Evolutionary conservation across 2,797 vertebrate species (phyloP), one percentile per base, ranked within the genome.

Genomic region (Falco rusticolus): DNA sequence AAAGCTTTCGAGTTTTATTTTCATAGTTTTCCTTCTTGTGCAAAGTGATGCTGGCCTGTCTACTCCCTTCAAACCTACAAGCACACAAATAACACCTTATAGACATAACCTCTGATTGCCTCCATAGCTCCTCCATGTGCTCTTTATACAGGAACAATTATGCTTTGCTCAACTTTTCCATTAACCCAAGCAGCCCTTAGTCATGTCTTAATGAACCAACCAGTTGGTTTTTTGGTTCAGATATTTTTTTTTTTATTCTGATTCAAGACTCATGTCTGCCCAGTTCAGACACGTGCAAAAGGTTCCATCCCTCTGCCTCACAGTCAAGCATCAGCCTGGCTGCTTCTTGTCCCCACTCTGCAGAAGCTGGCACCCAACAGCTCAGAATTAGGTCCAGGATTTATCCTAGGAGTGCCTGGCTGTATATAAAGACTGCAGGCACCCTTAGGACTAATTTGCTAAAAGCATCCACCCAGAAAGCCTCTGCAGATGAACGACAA

Each of bases 401-500:
- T 95, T 92, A 94, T 68, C 79, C 56, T 48, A 83, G 87, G 56
- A 93, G 63, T 34, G 74, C 75, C 89, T 92, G 74, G 74, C 81
- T 77, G 43, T 15, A 41, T 5, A 37, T n/a, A n/a, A 56, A 95
- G 70, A 80, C 71, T 83, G 54, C 84, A 92, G 75, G 64, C 91
- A 93, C 71, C 78, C 84, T 34, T 28, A 93, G 89, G 75, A 92
- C 48, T 83, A 45, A 85, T 79, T 87, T 74, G 21, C 76, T 76
- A 70, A 76, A 85, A 79, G 34, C 54, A 91, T 47, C 66, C 59
- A 65, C 50, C 47, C 74, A 50, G 29, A 37, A 34, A 81, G 37
- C 25, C 31, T 78, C 74, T 71, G 86, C 61, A 81, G 28, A n/a
- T 9, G 8, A 64, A 85, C 80, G 75, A 51, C 57, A 93, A 83